A percentile compares a stretch with the other conserved stretches of the same genome.
Evolutionary conservation across 2,113 vertebrate genomes (phyloP).

Genomic region (Lucifuga dentata): DNA sequence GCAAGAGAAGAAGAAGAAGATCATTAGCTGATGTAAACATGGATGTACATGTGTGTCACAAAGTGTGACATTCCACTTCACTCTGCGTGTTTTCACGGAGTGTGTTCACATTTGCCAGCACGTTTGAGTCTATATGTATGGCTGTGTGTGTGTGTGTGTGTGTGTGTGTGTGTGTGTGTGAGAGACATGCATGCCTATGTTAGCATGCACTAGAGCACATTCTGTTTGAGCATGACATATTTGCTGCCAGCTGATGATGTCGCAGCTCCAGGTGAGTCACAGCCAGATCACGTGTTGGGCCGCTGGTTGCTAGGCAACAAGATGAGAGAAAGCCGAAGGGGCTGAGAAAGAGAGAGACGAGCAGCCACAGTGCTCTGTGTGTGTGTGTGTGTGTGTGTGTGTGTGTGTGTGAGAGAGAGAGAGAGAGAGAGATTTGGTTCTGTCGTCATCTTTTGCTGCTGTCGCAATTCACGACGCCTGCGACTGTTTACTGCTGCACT

Average conservation of each 20-base stretch:
- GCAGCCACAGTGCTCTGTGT: conserved; percentile 46
- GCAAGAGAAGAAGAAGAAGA: no score
- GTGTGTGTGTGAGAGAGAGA: conserved; percentile 15
- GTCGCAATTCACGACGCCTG: conserved; percentile 61
- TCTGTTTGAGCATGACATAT: conserved; percentile 51
- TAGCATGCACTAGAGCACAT: conserved; percentile 7
- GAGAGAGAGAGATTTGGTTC: conserved; percentile 59
- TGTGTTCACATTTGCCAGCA: no score
- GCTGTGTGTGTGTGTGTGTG: background rate
- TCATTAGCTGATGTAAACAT: no score
- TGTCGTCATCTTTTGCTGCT: conserved; percentile 75
- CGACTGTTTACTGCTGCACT: conserved; percentile 38
- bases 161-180: background rate
- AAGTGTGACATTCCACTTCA: no score
- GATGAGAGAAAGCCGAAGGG: conserved; percentile 80
- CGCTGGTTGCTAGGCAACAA: conserved; percentile 84
- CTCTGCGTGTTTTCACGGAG: no score
- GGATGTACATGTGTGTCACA: no score
- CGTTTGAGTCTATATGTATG: no score
- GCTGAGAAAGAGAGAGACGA: conserved; percentile 72
- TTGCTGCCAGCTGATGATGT: conserved; percentile 78
- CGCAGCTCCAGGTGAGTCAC: conserved; percentile 88
- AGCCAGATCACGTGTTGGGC: conserved; percentile 77
- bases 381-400: conserved; percentile 35
- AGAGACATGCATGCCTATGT: conserved; percentile 14